Base-by-base conservation (phyloP, 1,140 invertebrate genomes). In the Drosophila bipectinata region DNA sequence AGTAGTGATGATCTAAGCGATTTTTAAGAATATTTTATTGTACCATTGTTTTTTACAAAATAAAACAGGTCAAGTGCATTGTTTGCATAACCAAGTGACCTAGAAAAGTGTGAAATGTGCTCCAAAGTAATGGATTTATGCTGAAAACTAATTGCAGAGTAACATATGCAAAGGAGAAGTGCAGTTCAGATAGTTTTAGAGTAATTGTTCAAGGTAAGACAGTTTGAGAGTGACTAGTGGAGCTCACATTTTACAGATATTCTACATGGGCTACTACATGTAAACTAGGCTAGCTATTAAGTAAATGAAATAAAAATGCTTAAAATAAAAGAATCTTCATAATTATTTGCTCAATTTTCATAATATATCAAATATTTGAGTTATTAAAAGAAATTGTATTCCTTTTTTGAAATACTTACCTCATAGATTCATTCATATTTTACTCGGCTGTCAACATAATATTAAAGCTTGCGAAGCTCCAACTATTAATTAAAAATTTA, bases 51-150 rank as follows among this genome's bases (percentile, higher is more conserved):
- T 8, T 21, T 21, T 47, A 1, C 24, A 10, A 28, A 1, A 1
- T 2, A 37, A 85, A 77, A 41, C 34, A 48, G 69, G 73, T 87
- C 81, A 85, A 87, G 83, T 88, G 75, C 49, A 62, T 72, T 67
- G 32, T 88, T 87, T 71, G 47, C 49, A 30, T 39, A 60, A 28
- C 34, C 47, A 6, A 60, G 15, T 67, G 49, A 30, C 60, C 64
- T 4, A 41, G 37, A 30, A 69, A 54, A 60, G 14, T 32, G 37
- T 54, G 30, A 74, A 77, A 77, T 34, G 47, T 51, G n/a, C 21
- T 10, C 18, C 6, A 51, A 57, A 45, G 51, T 64, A 59, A 53
- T 49, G 32, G 41, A 85, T 67, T 56, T n/a, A 49, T 26, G 41
- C 60, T 62, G 34, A 72, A 87, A 88, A 87, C 44, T n/a, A 44